A percentile compares a stretch with the other conserved stretches of the same genome.
These are phyloP conservation scores for Psilanteris sp. DNA, from an alignment of 1,140 invertebrate species.

Conservation along the genomic window DNA sequence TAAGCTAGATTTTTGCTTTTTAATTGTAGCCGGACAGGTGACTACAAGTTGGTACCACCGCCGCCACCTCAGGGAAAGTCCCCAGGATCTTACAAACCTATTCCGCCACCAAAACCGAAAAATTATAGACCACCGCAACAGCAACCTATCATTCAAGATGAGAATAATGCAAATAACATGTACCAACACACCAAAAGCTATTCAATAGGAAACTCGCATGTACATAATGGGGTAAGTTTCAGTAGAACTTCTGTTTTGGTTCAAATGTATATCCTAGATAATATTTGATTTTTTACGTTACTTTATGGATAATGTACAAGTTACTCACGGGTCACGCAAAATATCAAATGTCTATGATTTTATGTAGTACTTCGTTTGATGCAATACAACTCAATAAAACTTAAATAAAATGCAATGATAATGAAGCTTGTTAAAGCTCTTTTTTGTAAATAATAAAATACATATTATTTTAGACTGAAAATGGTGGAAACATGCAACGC, in stretches of 20 bases:
- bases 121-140: slow-evolving; percentile 89
- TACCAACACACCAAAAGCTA: slow-evolving; percentile 80
- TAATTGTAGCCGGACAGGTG: slow-evolving; percentile 74
- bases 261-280: too few relatives aligned
- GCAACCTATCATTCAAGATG: slow-evolving; percentile 68
- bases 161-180: slow-evolving; percentile 72
- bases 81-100: slow-evolving; percentile 88
- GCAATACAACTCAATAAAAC: too few relatives aligned
- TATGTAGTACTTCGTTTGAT: too few relatives aligned
- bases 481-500: slow-evolving; percentile 69
- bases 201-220: slow-evolving; percentile 77
- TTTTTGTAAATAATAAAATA: too few relatives aligned
- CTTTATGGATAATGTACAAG: too few relatives aligned
- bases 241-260: too few relatives aligned
- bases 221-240: slow-evolving; percentile 78
- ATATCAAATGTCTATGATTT: too few relatives aligned
- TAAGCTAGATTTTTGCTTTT: slow-evolving; percentile 69
- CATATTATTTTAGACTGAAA: slow-evolving; percentile 71
- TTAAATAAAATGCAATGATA: too few relatives aligned
- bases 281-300: too few relatives aligned
- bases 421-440: too few relatives aligned
- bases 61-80: slow-evolving; percentile 75
- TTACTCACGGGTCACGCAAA: too few relatives aligned
- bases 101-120: slow-evolving; percentile 94
- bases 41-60: slow-evolving; percentile 74